phyloP scores from a whole-genome alignment of 2,888 invertebrate genomes.

The Cheilosia vulpina region DNA sequence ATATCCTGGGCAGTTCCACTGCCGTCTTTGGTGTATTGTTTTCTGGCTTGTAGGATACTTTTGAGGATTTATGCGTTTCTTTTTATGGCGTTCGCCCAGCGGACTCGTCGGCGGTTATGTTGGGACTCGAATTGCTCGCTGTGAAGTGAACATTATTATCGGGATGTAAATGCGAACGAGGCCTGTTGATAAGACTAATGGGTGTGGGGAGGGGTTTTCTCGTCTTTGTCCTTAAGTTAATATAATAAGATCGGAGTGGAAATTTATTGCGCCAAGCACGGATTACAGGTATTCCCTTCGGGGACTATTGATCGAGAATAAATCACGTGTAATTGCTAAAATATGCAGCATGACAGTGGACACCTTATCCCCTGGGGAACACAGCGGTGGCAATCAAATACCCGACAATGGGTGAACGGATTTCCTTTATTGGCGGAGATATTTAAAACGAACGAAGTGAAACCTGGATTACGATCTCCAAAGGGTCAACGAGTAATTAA shows the following conservation, averaged over 20 bases:
- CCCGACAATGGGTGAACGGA: neutral
- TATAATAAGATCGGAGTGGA: conserved; percentile 39
- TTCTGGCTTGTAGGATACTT: conserved; percentile 53
- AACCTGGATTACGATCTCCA: conserved; percentile 1
- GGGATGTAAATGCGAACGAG: conserved; percentile 43
- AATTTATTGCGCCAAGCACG: neutral
- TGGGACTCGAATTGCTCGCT: conserved; percentile 52
- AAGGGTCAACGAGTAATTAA: neutral
- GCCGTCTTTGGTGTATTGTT: conserved; percentile 49
- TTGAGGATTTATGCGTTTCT: conserved; percentile 61
- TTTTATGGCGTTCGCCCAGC: conserved; percentile 59
- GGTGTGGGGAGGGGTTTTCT: neutral
- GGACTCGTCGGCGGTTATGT: conserved; percentile 47
- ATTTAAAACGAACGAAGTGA: neutral
- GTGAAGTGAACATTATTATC: conserved; percentile 49
- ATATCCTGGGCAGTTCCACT: conserved; percentile 51
- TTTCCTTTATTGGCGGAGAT: conserved; percentile 15
- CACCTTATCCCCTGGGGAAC: conserved; percentile 10
- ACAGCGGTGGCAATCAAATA: neutral
- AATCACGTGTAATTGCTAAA: conserved; percentile 70
- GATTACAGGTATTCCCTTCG: conserved; percentile 25
- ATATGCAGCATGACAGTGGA: conserved; percentile 51
- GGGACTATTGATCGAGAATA: conserved; percentile 58
- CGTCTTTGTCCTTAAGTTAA: conserved; percentile 28
- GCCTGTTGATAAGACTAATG: conserved; percentile 53